Percentiles rank a stretch among this genome's conserved stretches.
Evolutionary conservation across 2,797 vertebrate species (phyloP).

Genomic region (Natrix natrix): DNA sequence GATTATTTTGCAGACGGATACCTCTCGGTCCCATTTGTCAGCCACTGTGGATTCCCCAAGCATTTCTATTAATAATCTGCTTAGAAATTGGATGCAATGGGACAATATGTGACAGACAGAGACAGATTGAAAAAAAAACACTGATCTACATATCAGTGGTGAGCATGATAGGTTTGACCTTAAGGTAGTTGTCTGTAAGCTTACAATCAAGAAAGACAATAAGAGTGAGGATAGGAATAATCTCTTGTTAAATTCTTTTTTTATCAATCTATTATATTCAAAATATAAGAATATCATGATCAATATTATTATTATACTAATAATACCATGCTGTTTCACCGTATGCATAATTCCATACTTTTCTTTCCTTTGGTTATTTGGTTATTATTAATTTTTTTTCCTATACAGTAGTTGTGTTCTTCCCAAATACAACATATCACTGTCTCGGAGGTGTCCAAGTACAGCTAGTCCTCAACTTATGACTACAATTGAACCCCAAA

Average conservation of each 20-base stretch:
- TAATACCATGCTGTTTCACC: not conserved
- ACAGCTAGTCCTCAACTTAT: not conserved
- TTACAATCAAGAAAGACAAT: not conserved
- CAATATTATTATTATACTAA: too few species aligned
- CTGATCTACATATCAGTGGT: not conserved
- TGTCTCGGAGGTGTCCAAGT: not conserved
- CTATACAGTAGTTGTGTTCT: not conserved
- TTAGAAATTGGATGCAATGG: not conserved
- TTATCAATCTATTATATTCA: not conserved
- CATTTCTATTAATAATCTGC: not conserved
- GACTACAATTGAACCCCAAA: not conserved
- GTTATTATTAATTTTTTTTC: too few species aligned
- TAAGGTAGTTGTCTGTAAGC: not conserved
- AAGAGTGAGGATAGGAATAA: not conserved
- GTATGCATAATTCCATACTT: not conserved
- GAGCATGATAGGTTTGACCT: not conserved
- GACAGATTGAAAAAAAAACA: not conserved
- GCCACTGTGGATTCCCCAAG: not conserved
- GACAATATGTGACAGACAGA: not conserved
- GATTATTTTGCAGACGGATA: not conserved
- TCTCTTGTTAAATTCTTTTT: not conserved
- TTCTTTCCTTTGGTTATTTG: not conserved
- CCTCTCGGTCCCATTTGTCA: not conserved
- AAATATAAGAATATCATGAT: not conserved
- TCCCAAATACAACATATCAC: not conserved